These are phyloP conservation scores for Eupithecia abbreviata DNA, from an alignment of 2,888 invertebrate species.

Conservation along the genomic window DNA sequence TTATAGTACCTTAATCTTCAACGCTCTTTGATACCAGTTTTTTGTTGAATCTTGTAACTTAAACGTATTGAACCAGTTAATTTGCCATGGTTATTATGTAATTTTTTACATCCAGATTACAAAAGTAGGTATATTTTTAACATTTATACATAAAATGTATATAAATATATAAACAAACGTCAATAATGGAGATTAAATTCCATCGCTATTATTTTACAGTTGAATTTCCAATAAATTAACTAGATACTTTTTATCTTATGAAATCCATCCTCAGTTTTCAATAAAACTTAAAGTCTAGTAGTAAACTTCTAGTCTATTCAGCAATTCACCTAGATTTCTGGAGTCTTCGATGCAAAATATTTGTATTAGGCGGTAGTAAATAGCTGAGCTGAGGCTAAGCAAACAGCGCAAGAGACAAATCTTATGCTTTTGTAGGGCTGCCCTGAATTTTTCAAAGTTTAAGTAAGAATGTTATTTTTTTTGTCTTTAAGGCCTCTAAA, in stretches of 20 bases:
- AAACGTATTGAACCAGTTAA: not conserved
- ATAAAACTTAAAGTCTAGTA: not conserved
- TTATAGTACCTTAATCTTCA: not conserved
- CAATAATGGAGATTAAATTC: too few relatives aligned
- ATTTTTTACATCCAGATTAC: too few relatives aligned
- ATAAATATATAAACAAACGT: too few relatives aligned
- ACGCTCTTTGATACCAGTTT: constrained; percentile 24
- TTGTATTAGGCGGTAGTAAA: constrained; percentile 52
- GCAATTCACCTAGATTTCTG: constrained; percentile 22
- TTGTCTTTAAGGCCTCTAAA: not conserved
- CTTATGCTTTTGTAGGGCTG: constrained; percentile 46
- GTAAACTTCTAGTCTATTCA: not conserved
- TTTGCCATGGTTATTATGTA: not conserved
- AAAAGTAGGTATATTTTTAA: not conserved
- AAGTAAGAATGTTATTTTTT: not conserved
- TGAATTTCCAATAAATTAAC: not conserved
- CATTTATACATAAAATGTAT: not conserved
- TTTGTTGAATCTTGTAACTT: not conserved
- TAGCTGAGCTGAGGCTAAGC: constrained; percentile 46
- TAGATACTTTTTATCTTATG: not conserved
- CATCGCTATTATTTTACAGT: not conserved
- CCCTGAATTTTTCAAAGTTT: not conserved
- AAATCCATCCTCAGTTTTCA: not conserved
- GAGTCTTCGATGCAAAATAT: constrained; percentile 54
- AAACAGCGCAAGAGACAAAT: constrained; percentile 50